Base-by-base conservation (phyloP, 2,888 invertebrate species). In the Strigamia crassipes region DNA sequence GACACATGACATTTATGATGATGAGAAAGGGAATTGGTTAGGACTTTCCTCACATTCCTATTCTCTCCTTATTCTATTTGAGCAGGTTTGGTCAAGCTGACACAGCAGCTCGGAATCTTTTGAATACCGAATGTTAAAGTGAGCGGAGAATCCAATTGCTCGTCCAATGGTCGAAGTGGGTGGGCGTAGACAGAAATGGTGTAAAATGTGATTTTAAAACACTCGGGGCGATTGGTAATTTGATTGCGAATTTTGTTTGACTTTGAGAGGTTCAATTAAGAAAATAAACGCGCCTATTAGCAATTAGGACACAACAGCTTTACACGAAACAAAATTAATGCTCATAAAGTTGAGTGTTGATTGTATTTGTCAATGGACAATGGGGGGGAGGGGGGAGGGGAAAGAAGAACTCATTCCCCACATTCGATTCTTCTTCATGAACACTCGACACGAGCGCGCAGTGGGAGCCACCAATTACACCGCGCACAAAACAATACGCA, bases 1-100 rank as follows among this genome's bases (percentile, higher is more conserved):
- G 61, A 21, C 61, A 66, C 21, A 66, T 66, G 61, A 66, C 61
- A 66, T 66, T 66, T 66, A 66, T 12, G 61, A 66, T 66, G 61
- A 66, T 66, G 61, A 66, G 61, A 66, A 66, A 66, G 61, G 21
- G 61, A 66, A 66, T 66, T 66, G 61, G 61, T 66, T 66, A 66
- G 61, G 61, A 66, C 18, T 66, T 66, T 23, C 61, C 61, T 23
- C 21, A 5, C 8, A 15, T 21, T 66, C 23, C 18, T n/a, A 46
- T 46, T n/a, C n/a, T 46, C 15, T 46, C 46, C 46, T 46, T 46
- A 46, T 46, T 46, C 46, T 46, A n/a, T 46, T 46, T 46, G 15
- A 46, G 46, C 46, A 18, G 21, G 21, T 66, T 66, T 23, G 23
- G 21, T 23, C 61, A 23, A 66, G 61, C 61, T 66, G 61, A 66